Base-by-base conservation (phyloP, 1,140 invertebrate species). In the Theocolax elegans region DNA sequence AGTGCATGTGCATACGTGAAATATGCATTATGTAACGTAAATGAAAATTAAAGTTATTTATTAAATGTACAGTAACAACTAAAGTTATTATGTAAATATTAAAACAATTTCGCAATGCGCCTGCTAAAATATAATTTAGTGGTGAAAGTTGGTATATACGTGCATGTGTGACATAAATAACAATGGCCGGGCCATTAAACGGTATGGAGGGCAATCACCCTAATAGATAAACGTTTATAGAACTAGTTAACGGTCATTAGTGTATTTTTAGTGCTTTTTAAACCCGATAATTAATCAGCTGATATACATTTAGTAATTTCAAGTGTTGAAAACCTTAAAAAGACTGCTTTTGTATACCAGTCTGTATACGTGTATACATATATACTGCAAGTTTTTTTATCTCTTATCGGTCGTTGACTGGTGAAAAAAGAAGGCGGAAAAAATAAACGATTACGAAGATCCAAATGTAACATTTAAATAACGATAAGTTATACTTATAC, bases 101-200 rank as follows among this genome's bases (percentile, higher is more conserved):
- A n/a, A n/a, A n/a, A n/a, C n/a, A 35, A 40, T 67, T 58, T 67
- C 38, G n/a, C 42, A 67, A 67, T 17, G 7, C 10, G 27, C 17
- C 27, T 25, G n/a, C 3, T 51, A 58, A 59, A 46, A 23, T 49
- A n/a, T n/a, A 67, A 58, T 23, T 15, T 1, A 46, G 12, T 49
- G 35, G 53, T 35, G 53, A 67, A 59, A 67, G 53, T 17, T 35
- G 7, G 25, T 35, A 23, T 35, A 35, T 10, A 35, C 17, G 31
- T 9, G 8, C 6, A 23, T 35, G 10, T 15, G 21, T 48, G 31
- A 59, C 27, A 59, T 58, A 49, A 67, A 67, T 67, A 49, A 49
- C 40, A 49, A 49, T 59, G 29, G 59, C 59, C 19, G n/a, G 31
- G 15, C 40, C 40, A 44, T 66, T 56, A 66, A 21, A 42, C 10